A percentile compares a stretch with the other conserved stretches of the same genome.
Evolutionary conservation across 2,888 invertebrate species (phyloP).

Genomic region (Trisateles emortualis): DNA sequence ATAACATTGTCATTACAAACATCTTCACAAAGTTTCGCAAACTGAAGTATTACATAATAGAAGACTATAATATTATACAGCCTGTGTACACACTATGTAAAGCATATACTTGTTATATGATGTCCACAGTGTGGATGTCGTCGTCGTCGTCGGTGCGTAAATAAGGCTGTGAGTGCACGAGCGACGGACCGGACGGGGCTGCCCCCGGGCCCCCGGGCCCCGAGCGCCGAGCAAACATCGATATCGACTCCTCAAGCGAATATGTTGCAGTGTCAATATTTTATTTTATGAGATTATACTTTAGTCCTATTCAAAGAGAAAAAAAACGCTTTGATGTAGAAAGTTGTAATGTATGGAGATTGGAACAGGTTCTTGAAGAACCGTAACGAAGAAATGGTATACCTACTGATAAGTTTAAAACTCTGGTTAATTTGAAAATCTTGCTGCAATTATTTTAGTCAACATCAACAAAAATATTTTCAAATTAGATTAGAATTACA

Average conservation of each 20-base stretch:
- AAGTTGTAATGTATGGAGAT: background rate
- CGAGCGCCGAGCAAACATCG: conserved; percentile 11
- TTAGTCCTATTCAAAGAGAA: conserved; percentile 3
- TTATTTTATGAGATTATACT: conserved; percentile 15
- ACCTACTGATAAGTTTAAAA: no score
- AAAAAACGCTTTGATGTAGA: background rate
- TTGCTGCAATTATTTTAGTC: no score
- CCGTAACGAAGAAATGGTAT: no score
- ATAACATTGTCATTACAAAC: no score
- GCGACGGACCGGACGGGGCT: conserved; percentile 4
- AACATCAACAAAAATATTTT: no score
- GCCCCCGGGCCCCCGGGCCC: background rate
- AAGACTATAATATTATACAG: no score
- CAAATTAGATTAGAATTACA: no score
- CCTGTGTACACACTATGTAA: conserved; percentile 1
- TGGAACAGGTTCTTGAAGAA: background rate
- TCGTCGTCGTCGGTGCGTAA: conserved; percentile 16
- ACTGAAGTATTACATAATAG: background rate
- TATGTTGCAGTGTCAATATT: conserved; percentile 17
- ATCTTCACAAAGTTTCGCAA: no score
- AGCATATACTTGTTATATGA: background rate
- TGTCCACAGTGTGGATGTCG: conserved; percentile 3
- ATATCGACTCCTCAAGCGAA: conserved; percentile 18
- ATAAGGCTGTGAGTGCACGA: conserved; percentile 25
- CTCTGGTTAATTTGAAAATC: no score